These are phyloP conservation scores for Artibeus jamaicensis DNA, from an alignment of 2,797 vertebrate species.

Conservation along the genomic window DNA sequence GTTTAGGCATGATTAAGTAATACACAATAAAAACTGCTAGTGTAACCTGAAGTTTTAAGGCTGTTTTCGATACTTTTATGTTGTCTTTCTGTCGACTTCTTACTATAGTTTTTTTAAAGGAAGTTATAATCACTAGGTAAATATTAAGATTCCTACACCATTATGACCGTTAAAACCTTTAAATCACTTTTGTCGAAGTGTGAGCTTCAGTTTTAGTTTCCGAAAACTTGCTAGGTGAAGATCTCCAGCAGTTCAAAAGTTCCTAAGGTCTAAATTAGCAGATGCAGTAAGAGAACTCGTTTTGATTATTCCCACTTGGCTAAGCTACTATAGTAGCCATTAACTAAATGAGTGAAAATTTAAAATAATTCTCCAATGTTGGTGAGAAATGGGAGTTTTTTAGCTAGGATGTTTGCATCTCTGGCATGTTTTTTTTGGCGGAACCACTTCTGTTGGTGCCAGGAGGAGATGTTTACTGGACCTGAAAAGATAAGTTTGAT, in stretches of 20 bases:
- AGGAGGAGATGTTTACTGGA: not conserved
- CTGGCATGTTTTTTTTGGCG: not conserved
- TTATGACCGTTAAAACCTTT: not conserved
- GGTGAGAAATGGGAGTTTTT: not conserved
- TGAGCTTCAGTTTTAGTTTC: not conserved
- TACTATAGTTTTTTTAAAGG: slow-evolving; percentile 47
- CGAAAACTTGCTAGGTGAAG: not conserved
- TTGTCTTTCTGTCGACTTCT: not conserved
- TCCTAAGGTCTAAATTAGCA: not conserved
- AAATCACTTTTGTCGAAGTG: not conserved
- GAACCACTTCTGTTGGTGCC: not conserved
- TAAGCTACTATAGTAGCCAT: not conserved
- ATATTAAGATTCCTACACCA: not conserved
- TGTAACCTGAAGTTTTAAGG: slow-evolving; percentile 17
- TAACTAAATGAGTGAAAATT: not conserved
- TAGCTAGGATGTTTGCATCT: not conserved
- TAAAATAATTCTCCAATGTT: not conserved
- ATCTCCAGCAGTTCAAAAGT: not conserved
- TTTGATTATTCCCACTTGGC: not conserved
- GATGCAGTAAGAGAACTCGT: not conserved
- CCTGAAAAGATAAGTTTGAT: not conserved
- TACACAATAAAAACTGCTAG: slow-evolving; percentile 14
- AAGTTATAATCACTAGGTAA: slow-evolving; percentile 30
- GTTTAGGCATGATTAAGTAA: not conserved
- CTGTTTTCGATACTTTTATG: not conserved